Base-by-base conservation (phyloP, 2,888 invertebrate genomes). In the Calliphora vomitoria region DNA sequence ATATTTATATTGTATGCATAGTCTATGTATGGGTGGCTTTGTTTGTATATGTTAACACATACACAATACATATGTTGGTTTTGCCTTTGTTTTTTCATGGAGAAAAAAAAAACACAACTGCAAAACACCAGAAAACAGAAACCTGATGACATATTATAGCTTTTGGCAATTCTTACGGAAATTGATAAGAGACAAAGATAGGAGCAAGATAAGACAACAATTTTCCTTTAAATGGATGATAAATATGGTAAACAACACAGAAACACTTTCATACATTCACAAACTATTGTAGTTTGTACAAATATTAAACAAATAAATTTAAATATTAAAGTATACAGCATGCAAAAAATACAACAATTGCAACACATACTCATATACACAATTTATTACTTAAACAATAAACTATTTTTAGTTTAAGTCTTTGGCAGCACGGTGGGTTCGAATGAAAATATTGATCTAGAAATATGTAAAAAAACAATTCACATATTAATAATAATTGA, bases 111-210 rank as follows among this genome's bases (percentile, higher is more conserved):
- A 53, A n/a, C 20, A 25, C 20, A 66, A 18, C 5, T 55, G n/a
- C 10, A 55, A 20, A 31, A 4, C 31, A 44, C 41, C 18, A 25
- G 44, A 31, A 41, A 58, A 13, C 62, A 68, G 10, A 69, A 75
- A 50, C 82, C 64, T 85, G 87, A 69, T 82, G 84, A 82, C 87
- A 72, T 85, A 74, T 85, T 82, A 82, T 79, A 64, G 82, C 79
- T 79, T 87, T 87, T 85, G 85, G 85, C 87, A 82, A 64, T 85
- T 79, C 69, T 74, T 85, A 79, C 8, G 58, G 62, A 82, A 82
- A 64, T 79, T 82, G 68, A 80, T 80, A 75, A 80, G 69, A 80
- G n/a, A 75, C 13, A 74, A 20, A 44, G 20, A 69, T 69, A 76
- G 69, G 31, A 66, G 68, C 38, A 66, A 55, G 75, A 76, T 78